Conservation (phyloP, 2,113 vertebrate genomes). For the Oryzias javanicus region DNA sequence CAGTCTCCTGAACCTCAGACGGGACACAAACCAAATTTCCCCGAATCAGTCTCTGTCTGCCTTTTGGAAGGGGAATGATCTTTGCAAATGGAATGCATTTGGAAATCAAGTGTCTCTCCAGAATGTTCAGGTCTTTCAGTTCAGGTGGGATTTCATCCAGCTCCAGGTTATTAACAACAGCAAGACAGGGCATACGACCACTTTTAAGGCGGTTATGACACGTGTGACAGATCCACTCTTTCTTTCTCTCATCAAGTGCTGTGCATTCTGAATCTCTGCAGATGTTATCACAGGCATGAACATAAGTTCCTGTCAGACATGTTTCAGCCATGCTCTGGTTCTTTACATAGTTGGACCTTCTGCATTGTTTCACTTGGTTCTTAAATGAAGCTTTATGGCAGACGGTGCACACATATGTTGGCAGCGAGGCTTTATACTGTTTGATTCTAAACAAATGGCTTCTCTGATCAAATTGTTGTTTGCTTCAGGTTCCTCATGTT, state of each 20-base stretch:
- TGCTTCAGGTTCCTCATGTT: no score
- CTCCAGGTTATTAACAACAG: slow-evolving; percentile 9
- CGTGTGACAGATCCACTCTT: slow-evolving; percentile 14
- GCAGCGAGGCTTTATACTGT: background rate
- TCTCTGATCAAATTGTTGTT: no score
- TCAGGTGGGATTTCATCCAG: slow-evolving; percentile 19
- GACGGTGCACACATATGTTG: slow-evolving; percentile 7
- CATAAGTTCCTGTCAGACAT: slow-evolving; percentile 25
- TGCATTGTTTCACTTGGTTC: background rate
- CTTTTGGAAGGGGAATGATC: slow-evolving; percentile 32
- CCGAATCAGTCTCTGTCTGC: slow-evolving; percentile 5
- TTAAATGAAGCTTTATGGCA: background rate
- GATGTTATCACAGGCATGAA: slow-evolving; percentile 16
- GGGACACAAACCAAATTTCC: slow-evolving; percentile 37
- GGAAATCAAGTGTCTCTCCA: slow-evolving; percentile 32
- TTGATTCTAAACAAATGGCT: slow-evolving; percentile 2
- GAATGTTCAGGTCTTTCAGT: slow-evolving; percentile 21
- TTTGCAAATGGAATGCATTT: slow-evolving; percentile 30
- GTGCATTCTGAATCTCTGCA: background rate
- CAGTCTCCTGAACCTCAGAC: slow-evolving; percentile 32
- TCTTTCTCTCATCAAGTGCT: slow-evolving; percentile 6
- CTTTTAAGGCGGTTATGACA: slow-evolving; percentile 3
- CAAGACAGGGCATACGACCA: slow-evolving; percentile 6
- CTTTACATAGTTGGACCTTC: background rate
- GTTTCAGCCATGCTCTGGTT: background rate